These are phyloP conservation scores for Hiodon tergisus DNA, from an alignment of 2,113 vertebrate species.

Conservation along the genomic window DNA sequence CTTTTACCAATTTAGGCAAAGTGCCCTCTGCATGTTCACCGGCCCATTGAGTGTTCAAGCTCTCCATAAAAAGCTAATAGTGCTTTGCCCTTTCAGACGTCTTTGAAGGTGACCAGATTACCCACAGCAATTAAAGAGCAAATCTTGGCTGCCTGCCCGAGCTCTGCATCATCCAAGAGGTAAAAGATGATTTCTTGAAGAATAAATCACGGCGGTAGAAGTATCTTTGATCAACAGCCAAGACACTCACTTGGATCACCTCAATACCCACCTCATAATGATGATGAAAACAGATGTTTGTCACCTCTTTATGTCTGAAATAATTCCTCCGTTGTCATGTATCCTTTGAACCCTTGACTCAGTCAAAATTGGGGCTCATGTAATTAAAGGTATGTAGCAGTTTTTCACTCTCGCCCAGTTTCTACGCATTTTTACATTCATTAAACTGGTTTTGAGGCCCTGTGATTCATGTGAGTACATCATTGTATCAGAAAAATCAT, in stretches of 20 bases:
- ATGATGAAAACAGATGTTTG: constrained; percentile 2
- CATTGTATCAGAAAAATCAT: no score
- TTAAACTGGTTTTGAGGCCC: no score
- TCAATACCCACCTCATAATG: neutral
- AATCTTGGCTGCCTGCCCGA: constrained; percentile 49
- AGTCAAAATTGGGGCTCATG: neutral
- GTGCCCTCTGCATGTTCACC: neutral
- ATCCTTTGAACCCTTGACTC: neutral
- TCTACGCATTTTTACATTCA: no score
- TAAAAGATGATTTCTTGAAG: constrained; percentile 38
- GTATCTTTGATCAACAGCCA: neutral
- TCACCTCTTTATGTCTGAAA: neutral
- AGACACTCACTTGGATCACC: neutral
- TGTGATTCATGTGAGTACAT: no score
- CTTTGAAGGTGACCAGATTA: constrained; percentile 65
- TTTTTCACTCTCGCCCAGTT: no score
- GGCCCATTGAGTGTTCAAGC: constrained; percentile 35
- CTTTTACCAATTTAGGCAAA: neutral
- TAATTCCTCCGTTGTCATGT: neutral
- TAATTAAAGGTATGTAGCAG: no score
- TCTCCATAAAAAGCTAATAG: constrained; percentile 57
- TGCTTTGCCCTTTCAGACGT: constrained; percentile 62
- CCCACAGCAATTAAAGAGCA: constrained; percentile 59
- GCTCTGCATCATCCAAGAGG: constrained; percentile 43
- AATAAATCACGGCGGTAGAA: constrained; percentile 43